Conservation (phyloP, 2,113 vertebrate species). For the Nothoprocta perdicaria region DNA sequence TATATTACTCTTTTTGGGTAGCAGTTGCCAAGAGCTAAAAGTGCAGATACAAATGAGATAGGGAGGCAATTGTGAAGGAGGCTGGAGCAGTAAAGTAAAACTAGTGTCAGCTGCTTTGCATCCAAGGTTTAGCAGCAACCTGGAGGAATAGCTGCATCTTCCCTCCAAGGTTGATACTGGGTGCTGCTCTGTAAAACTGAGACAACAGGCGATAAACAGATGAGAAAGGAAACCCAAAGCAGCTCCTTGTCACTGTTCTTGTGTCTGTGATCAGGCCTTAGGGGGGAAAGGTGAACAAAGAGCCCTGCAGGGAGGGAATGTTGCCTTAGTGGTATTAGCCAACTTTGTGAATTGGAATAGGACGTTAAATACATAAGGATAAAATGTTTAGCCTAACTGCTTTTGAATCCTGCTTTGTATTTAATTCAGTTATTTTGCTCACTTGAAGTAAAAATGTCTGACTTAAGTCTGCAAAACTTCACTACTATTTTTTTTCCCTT, state of each 20-base stretch:
- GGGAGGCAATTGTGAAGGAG: background rate
- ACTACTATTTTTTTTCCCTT: background rate
- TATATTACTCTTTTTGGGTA: accelerated
- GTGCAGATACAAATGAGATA: background rate
- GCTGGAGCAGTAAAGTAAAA: background rate
- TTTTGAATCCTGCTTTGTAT: background rate
- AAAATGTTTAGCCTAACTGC: background rate
- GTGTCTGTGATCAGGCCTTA: background rate
- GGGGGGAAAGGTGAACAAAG: background rate
- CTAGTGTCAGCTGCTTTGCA: background rate
- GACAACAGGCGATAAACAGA: background rate
- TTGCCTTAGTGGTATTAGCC: background rate
- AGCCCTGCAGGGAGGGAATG: background rate
- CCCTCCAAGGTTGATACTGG: background rate
- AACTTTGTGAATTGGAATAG: background rate
- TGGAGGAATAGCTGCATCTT: background rate
- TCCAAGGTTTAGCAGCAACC: background rate
- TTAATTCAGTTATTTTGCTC: background rate
- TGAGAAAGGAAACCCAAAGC: background rate
- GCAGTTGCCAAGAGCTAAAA: background rate
- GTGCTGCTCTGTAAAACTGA: background rate
- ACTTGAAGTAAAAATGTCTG: background rate
- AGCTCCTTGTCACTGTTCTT: background rate
- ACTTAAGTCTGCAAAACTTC: background rate
- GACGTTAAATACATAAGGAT: background rate